These are phyloP conservation scores for Lethenteron reissneri DNA, from an alignment of 2,113 vertebrate genomes.

Conservation along the genomic window DNA sequence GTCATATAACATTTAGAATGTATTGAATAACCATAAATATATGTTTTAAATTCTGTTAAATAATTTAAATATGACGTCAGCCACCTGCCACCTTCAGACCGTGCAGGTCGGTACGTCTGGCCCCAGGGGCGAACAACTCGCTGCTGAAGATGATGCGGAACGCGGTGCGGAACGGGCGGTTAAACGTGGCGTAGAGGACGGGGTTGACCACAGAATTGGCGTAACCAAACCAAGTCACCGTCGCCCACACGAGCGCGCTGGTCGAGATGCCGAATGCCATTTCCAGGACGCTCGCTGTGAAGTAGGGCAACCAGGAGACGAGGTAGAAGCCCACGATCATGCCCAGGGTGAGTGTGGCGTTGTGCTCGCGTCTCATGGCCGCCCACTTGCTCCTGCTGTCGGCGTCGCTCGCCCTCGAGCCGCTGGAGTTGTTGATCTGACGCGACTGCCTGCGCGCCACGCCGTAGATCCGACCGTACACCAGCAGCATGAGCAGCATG, in stretches of 20 bases:
- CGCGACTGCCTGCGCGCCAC: slow-evolving; percentile 52
- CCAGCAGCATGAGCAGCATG: slow-evolving; percentile 55
- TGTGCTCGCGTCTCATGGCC: slow-evolving; percentile 64
- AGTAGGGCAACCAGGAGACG: slow-evolving; percentile 91
- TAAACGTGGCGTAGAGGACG: slow-evolving; percentile 86
- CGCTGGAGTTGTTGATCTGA: slow-evolving; percentile 42
- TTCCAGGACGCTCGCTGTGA: slow-evolving; percentile 74
- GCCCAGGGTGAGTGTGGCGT: slow-evolving; percentile 81
- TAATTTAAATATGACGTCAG: too few species aligned
- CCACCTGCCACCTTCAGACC: too few species aligned
- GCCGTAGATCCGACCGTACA: slow-evolving; percentile 47
- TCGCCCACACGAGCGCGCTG: slow-evolving; percentile 51
- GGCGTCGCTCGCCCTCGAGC: background rate
- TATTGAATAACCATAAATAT: too few species aligned
- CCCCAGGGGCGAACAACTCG: slow-evolving; percentile 46
- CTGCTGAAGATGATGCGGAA: slow-evolving; percentile 73
- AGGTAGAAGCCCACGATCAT: slow-evolving; percentile 99
- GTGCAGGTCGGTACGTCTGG: too few species aligned
- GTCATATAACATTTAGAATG: too few species aligned
- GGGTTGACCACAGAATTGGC: slow-evolving; percentile 37
- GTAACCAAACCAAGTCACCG: slow-evolving; percentile 93
- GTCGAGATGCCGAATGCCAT: slow-evolving; percentile 61
- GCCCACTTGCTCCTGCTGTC: slow-evolving; percentile 50
- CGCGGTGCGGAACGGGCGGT: slow-evolving; percentile 71
- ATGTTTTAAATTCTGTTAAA: too few species aligned